Percentiles rank a stretch among this genome's conserved stretches.
phyloP scores from a whole-genome alignment of 2,797 vertebrate species.

The Helarctos malayanus region DNA sequence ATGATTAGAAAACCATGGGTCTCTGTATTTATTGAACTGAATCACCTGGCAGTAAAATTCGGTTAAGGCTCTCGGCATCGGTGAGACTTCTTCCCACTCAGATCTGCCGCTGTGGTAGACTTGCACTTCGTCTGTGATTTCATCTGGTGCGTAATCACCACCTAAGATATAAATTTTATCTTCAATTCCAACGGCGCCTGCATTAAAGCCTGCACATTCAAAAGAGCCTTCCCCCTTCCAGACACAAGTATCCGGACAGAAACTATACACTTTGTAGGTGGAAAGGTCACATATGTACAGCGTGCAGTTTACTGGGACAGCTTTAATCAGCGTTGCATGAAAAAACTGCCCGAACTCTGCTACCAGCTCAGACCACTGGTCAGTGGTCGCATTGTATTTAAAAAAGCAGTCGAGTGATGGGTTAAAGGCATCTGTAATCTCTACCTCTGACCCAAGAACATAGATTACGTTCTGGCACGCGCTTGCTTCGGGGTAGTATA shows the following conservation, averaged over 20 bases:
- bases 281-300: constrained; percentile 98
- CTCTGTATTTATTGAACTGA: constrained; percentile 96
- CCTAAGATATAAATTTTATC: constrained; percentile 98
- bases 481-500: constrained; percentile 97
- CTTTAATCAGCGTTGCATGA: constrained; percentile 97
- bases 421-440: constrained; percentile 97
- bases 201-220: constrained; percentile 98
- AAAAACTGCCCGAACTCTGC: constrained; percentile 98
- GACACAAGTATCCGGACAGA: constrained; percentile 96
- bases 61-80: constrained; percentile 97
- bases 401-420: constrained; percentile 98
- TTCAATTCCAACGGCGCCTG: constrained; percentile 95
- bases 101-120: constrained; percentile 96
- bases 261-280: constrained; percentile 98
- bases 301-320: constrained; percentile 94
- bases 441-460: constrained; percentile 96
- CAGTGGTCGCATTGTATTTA: constrained; percentile 92
- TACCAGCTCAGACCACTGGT: constrained; percentile 98
- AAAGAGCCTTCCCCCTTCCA: constrained; percentile 98
- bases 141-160: constrained; percentile 98
- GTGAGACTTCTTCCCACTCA: constrained; percentile 97
- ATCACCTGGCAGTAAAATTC: constrained; percentile 98
- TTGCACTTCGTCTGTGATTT: constrained; percentile 98
- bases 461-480: constrained; percentile 96
- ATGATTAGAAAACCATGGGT: constrained; percentile 93